A percentile compares a stretch with the other conserved stretches of the same genome.
Conservation (phyloP, 2,888 invertebrate species). For the Meiosimyza platycephala region DNA sequence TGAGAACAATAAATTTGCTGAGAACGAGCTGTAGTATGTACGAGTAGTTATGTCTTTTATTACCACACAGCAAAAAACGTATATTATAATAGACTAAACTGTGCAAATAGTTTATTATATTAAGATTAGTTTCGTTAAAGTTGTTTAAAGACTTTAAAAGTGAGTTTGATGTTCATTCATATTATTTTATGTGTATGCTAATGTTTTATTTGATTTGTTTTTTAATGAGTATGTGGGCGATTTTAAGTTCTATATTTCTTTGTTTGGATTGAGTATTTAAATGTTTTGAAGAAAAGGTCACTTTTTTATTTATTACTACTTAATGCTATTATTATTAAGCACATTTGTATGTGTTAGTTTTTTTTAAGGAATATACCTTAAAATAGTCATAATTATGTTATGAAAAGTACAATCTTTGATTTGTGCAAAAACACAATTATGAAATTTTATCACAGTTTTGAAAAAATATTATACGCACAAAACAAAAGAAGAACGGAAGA, state of each 20-base stretch:
- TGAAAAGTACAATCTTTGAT: background rate
- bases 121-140: background rate
- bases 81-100: no score
- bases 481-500: background rate
- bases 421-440: background rate
- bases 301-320: constrained; percentile 26
- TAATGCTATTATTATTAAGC: constrained; percentile 32
- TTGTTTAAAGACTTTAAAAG: background rate
- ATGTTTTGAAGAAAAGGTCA: constrained; percentile 34
- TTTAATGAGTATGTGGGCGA: constrained; percentile 37
- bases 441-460: background rate
- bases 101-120: no score
- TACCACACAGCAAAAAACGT: no score
- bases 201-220: constrained; percentile 1
- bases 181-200: background rate
- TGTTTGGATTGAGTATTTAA: constrained; percentile 39
- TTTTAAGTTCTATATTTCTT: constrained; percentile 31
- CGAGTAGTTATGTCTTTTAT: no score
- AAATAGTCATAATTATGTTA: background rate
- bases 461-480: background rate
- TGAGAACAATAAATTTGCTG: no score
- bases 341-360: background rate
- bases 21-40: no score
- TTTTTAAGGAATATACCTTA: background rate
- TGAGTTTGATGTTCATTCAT: background rate